phyloP scores from a whole-genome alignment of 2,888 invertebrate genomes.

The Clistopyga incitator region DNA sequence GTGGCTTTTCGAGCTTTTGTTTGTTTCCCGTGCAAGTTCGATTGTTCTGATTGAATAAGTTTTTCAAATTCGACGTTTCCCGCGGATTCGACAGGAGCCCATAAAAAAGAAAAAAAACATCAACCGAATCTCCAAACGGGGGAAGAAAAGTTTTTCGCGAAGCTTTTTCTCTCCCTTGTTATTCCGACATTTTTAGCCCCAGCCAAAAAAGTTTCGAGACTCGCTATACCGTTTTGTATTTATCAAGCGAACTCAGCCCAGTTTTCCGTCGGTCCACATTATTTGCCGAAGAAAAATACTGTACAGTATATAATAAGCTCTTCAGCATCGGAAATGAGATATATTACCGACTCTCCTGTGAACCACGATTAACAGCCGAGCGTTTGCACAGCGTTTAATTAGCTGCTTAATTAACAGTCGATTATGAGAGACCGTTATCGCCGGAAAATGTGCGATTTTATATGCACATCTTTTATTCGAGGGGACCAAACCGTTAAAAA shows the following conservation, averaged over 20 bases:
- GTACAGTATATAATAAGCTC: conserved; percentile 12
- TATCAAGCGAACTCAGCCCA: conserved; percentile 21
- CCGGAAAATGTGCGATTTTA: background rate
- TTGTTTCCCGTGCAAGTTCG: conserved; percentile 71
- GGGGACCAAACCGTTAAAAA: too few species aligned
- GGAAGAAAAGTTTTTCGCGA: background rate
- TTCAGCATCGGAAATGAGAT: background rate
- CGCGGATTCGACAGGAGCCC: background rate
- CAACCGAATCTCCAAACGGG: background rate
- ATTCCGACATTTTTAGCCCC: conserved; percentile 20
- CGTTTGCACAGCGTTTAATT: conserved; percentile 57
- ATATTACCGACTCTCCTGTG: background rate
- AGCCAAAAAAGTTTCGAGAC: conserved; percentile 19
- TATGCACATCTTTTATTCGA: too few species aligned
- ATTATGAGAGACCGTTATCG: conserved; percentile 11
- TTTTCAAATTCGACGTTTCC: conserved; percentile 57
- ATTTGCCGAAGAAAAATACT: conserved; percentile 52
- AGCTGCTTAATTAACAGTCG: conserved; percentile 53
- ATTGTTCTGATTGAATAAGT: conserved; percentile 73
- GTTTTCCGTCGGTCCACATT: background rate
- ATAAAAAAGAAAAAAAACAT: background rate
- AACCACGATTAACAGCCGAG: conserved; percentile 9
- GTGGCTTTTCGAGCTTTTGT: conserved; percentile 64
- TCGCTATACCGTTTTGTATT: conserved; percentile 10
- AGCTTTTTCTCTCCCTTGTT: conserved; percentile 2